A percentile compares a stretch with the other conserved stretches of the same genome.
Evolutionary conservation across 2,888 invertebrate genomes (phyloP).

Genomic region (Nomada hirtipes): DNA sequence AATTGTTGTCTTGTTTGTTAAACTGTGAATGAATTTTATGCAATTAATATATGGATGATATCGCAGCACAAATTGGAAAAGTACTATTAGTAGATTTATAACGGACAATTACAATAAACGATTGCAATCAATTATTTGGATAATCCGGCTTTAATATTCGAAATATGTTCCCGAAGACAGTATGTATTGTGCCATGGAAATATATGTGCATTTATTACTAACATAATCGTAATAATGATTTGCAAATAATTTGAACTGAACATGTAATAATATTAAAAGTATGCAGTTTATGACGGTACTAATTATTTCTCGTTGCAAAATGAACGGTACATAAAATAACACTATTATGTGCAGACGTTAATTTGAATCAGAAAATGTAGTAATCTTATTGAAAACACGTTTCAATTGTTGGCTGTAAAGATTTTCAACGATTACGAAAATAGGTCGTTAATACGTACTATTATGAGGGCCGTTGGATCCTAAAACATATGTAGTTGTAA

Average conservation of each 20-base stretch:
- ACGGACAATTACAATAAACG: neutral
- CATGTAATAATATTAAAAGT: neutral
- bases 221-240: neutral
- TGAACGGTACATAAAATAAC: too few species aligned
- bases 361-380: constrained; percentile 6
- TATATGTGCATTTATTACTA: too few species aligned
- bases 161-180: neutral
- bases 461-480: constrained; percentile 24
- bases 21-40: neutral
- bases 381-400: constrained; percentile 1
- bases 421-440: constrained; percentile 27
- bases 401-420: constrained; percentile 24
- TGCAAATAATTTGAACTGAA: neutral
- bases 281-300: neutral
- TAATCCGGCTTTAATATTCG: neutral
- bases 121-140: neutral
- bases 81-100: neutral
- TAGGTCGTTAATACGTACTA: constrained; percentile 36
- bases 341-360: neutral
- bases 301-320: too few species aligned
- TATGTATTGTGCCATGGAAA: too few species aligned
- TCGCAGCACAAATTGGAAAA: neutral
- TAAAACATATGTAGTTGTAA: neutral
- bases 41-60: neutral
- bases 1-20: neutral